Percentiles rank a stretch among this genome's conserved stretches.
These are phyloP conservation scores for Acanthurus lineatus DNA, from an alignment of 2,797 vertebrate genomes.

Conservation along the genomic window DNA sequence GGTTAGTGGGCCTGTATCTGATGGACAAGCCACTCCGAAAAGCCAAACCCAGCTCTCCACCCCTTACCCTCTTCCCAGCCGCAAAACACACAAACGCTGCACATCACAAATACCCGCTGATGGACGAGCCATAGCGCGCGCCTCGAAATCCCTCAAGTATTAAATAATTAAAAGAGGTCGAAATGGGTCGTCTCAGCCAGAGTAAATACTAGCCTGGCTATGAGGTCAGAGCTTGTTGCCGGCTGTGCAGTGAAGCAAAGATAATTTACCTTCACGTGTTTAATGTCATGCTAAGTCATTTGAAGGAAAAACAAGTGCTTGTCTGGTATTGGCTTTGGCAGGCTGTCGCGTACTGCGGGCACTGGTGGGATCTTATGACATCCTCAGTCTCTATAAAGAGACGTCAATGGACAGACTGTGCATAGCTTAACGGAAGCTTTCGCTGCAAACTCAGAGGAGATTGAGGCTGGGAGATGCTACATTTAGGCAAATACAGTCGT, in stretches of 20 bases:
- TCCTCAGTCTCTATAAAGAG: constrained; percentile 57
- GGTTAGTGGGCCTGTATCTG: constrained; percentile 43
- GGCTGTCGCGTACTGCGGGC: constrained; percentile 64
- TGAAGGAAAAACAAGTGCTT: constrained; percentile 84
- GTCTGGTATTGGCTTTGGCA: constrained; percentile 91
- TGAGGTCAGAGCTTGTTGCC: constrained; percentile 90
- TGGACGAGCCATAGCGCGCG: constrained; percentile 54
- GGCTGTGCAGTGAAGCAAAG: constrained; percentile 86
- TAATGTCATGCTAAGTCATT: constrained; percentile 86
- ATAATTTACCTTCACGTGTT: constrained; percentile 92
- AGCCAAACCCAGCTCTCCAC: constrained; percentile 40
- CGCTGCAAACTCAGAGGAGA: constrained; percentile 36
- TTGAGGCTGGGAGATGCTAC: constrained; percentile 24
- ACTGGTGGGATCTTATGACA: constrained; percentile 79
- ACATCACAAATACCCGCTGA: constrained; percentile 68
- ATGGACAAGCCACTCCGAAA: constrained; percentile 50
- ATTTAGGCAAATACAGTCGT: not conserved
- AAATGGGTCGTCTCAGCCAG: constrained; percentile 81
- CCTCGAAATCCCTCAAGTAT: constrained; percentile 64
- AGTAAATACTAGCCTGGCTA: constrained; percentile 88
- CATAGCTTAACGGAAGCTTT: constrained; percentile 47
- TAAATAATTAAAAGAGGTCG: constrained; percentile 77
- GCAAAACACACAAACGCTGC: constrained; percentile 72
- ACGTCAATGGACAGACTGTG: constrained; percentile 70
- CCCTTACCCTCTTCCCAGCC: constrained; percentile 18